Evolutionary conservation across 2,888 invertebrate species (phyloP), one percentile per base, ranked within the genome.

Genomic region (Cecidostiba fungosa): DNA sequence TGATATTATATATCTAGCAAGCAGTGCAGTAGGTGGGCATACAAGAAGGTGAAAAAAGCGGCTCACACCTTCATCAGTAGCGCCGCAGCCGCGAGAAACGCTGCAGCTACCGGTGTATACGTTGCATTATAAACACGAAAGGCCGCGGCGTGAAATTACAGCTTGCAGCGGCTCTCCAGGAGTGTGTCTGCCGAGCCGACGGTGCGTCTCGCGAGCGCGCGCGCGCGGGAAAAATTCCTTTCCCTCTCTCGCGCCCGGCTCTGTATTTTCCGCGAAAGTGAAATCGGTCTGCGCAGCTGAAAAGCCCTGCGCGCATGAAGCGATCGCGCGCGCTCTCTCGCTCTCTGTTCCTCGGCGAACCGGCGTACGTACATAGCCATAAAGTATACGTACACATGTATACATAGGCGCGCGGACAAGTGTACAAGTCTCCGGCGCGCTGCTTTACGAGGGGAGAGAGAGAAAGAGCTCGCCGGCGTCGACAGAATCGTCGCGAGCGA

Each of bases 111-210:
- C 54, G 78, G 79, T 29, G 66, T 26, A 26, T 54, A 50, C 36
- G 32, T 32, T 54, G 70, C 79, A 79, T 79, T 78, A 79, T 79
- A 70, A 54, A 23, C 12, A 26, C 39, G 70, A 70, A 70, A 79
- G 32, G 36, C 79, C 76, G 54, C 76, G 72, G 72, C 72, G 72
- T 78, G 78, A 78, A 78, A 78, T 69, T 78, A 78, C 69, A 78
- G 32, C 78, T 72, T 43, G 43, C 19, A 16, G 54, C n/a, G 12
- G 12, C 26, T 66, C 29, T 26, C 8, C 16, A 0, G 16, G 16
- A 3, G 50, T n/a, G n/a, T 66, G 66, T 66, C 5, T 66, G 8
- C 62, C 10, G 62, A n/a, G n/a, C n/a, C 50, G 50, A 1, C 36
- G 12, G 19, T 29, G n/a, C 16, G 16, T 36, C n/a, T 16, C 72